Base-by-base conservation (phyloP, 2,888 invertebrate genomes). In the Acanthoscelides obtectus region DNA sequence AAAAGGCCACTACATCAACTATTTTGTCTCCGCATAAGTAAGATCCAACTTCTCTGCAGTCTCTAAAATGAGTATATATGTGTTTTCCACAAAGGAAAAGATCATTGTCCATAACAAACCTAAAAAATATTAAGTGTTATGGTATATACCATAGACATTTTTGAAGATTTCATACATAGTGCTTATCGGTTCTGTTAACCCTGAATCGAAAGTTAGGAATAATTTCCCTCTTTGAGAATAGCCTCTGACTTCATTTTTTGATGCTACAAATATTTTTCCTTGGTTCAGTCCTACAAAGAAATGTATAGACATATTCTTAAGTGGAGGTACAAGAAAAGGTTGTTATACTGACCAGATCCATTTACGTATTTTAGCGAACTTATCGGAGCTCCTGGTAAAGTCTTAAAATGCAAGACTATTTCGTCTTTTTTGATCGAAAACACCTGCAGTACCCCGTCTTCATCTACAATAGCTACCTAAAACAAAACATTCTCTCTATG, bases 211-310 rank as follows among this genome's bases (percentile, higher is more conserved):
- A 69, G 92, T 91, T 21, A 98, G 88, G 84, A 98, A 98, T 75
- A 96, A 89, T 87, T 98, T 98, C 65, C 98, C 98, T 85, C 97
- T 98, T 84, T 92, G 94, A 22, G 95, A 96, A 81, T 91, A 97
- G 2, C 96, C 98, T 82, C 91, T 90, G 0, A 98, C 94, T 83
- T 94, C 93, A 83, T 93, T 94, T 68, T 93, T 95, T n/a, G 92
- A 90, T 0, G 96, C 92, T 22, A 95, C 88, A 84, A 97, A 98
- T 77, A 98, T 93, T 87, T 96, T 95, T 82, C 97, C 97, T 74
- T 89, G 88, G 45, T 89, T 84, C 67, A 89, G 88, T 27, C 92
- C 94, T 88, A 79, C 25, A 86, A 72, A n/a, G 12, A 64, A 21
- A n/a, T n/a, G n/a, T n/a, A n/a, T n/a, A n/a, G n/a, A n/a, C n/a